Evolutionary conservation across 2,113 vertebrate species (phyloP).

Genomic region (Tragelaphus strepsiceros): DNA sequence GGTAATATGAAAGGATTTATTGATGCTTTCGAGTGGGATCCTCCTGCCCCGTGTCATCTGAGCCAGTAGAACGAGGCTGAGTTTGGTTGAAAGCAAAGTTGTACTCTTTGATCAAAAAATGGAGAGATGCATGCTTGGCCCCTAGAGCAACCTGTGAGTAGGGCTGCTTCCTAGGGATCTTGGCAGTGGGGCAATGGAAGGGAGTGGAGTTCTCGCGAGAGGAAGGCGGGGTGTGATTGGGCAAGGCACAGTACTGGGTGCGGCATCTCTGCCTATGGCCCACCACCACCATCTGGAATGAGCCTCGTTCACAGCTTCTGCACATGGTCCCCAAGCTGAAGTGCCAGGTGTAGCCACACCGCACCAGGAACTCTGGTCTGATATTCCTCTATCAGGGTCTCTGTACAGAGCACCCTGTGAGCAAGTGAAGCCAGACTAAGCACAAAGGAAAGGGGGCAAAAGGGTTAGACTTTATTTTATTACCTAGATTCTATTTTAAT

Average conservation of each 20-base stretch:
- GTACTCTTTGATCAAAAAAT: background rate
- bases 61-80: background rate
- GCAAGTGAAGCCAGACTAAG: background rate
- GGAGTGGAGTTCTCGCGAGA: background rate
- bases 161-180: background rate
- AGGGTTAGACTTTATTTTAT: background rate
- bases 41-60: background rate
- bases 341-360: background rate
- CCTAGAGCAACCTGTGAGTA: background rate
- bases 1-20: background rate
- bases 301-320: background rate
- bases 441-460: background rate
- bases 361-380: background rate
- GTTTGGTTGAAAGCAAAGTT: background rate
- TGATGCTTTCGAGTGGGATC: background rate
- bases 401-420: background rate
- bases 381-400: background rate
- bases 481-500: background rate
- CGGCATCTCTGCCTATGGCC: background rate
- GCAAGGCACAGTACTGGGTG: fast-evolving
- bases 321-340: no score
- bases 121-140: background rate
- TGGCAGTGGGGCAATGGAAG: background rate
- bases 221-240: background rate
- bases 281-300: background rate